These are phyloP conservation scores for Mico argentatus DNA, from an alignment of 2,797 vertebrate genomes.

Conservation along the genomic window DNA sequence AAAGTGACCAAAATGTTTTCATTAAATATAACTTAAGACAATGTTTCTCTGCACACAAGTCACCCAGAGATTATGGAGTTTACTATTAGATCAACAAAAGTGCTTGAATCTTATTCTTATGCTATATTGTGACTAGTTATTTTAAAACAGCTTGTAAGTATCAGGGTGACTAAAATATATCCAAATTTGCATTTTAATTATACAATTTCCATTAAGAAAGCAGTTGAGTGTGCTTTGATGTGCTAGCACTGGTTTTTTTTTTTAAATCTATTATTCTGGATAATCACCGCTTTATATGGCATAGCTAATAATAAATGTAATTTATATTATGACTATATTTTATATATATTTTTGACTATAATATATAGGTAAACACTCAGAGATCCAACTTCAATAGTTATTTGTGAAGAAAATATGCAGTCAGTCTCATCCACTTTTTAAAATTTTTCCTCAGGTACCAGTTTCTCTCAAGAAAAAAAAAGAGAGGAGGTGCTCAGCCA, in stretches of 20 bases:
- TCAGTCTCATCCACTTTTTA: neutral
- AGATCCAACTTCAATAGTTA: neutral
- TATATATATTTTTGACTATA: too few species aligned
- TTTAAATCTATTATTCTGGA: neutral
- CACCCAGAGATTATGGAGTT: neutral
- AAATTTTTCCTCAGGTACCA: neutral
- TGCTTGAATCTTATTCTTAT: neutral
- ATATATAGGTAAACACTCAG: neutral
- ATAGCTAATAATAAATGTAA: neutral
- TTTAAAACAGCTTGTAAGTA: neutral
- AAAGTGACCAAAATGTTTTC: neutral
- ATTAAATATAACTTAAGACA: neutral
- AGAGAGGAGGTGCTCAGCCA: neutral
- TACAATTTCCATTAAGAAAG: neutral
- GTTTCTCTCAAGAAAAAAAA: neutral
- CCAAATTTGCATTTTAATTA: constrained; percentile 21
- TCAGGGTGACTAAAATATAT: neutral
- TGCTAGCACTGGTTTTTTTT: neutral
- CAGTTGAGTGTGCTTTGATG: neutral
- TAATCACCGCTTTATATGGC: neutral
- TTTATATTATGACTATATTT: too few species aligned
- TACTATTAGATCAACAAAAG: neutral
- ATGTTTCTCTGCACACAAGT: neutral
- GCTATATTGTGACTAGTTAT: neutral
- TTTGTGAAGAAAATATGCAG: constrained; percentile 8